Percentiles rank a stretch among this genome's conserved stretches.
phyloP scores from a whole-genome alignment of 2,888 invertebrate species.

The Lysandra coridon region DNA sequence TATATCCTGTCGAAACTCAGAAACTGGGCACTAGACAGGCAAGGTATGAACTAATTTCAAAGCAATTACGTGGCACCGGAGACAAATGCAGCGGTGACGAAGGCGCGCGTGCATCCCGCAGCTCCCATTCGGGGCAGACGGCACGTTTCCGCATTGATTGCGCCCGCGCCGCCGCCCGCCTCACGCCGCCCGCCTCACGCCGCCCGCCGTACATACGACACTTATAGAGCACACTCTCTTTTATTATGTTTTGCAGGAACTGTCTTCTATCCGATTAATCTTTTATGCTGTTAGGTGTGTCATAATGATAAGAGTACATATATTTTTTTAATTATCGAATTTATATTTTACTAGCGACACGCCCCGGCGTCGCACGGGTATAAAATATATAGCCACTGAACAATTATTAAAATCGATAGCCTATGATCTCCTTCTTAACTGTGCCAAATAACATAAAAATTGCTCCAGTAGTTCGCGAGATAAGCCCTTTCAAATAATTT shows the following conservation, averaged over 20 bases:
- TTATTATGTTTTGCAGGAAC: neutral
- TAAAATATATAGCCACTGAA: no score
- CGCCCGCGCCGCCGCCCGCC: constrained; percentile 55
- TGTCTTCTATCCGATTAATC: neutral
- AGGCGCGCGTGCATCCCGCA: constrained; percentile 60
- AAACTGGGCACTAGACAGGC: neutral
- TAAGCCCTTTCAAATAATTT: no score
- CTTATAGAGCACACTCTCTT: constrained; percentile 56
- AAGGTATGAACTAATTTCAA: constrained; percentile 36
- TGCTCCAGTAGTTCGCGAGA: no score
- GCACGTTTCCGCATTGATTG: constrained; percentile 73
- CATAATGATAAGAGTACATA: no score
- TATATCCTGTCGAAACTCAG: no score
- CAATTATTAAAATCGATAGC: no score
- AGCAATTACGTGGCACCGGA: constrained; percentile 39
- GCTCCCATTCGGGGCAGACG: constrained; percentile 65
- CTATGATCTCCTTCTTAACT: no score
- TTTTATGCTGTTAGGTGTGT: neutral
- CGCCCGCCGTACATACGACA: constrained; percentile 63
- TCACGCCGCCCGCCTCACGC: constrained; percentile 34
- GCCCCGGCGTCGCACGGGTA: no score
- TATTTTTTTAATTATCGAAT: no score
- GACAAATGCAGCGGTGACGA: constrained; percentile 57
- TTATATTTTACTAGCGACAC: no score
- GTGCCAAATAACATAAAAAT: no score